A percentile compares a stretch with the other conserved stretches of the same genome.
Evolutionary conservation across 2,888 invertebrate genomes (phyloP).

Genomic region (Cataglyphis rosenhaueri): DNA sequence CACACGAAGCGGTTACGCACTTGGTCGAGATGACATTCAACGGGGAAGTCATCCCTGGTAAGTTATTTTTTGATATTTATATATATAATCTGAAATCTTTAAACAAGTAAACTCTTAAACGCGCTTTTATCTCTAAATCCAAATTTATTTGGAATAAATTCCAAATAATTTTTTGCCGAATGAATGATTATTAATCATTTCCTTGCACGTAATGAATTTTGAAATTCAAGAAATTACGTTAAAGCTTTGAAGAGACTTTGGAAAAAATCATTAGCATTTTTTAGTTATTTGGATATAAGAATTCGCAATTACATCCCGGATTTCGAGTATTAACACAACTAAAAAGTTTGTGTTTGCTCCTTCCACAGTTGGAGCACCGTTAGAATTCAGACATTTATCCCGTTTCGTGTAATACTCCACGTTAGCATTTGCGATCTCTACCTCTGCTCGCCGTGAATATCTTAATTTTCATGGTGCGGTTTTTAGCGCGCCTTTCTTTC

Average conservation of each 20-base stretch:
- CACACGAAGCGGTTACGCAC: slow-evolving; percentile 94
- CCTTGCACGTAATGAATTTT: neutral
- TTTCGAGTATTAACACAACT: neutral
- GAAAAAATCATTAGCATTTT: neutral
- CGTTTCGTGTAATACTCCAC: neutral
- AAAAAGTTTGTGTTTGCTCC: neutral
- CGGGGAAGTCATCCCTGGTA: slow-evolving; percentile 95
- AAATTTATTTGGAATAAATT: neutral
- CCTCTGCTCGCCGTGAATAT: slow-evolving; percentile 16
- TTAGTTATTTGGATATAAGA: neutral
- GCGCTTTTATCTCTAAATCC: neutral
- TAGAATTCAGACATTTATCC: slow-evolving; percentile 4
- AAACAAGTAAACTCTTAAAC: neutral
- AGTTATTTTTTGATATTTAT: slow-evolving; percentile 84
- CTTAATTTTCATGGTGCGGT: slow-evolving; percentile 31
- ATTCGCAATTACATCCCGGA: neutral
- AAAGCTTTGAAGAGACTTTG: neutral
- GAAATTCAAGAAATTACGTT: neutral
- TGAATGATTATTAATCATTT: neutral
- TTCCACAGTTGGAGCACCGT: neutral
- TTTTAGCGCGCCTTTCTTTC: slow-evolving; percentile 42
- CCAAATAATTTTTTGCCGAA: neutral
- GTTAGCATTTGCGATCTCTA: slow-evolving; percentile 1
- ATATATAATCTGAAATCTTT: neutral
- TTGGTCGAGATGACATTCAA: slow-evolving; percentile 98